Base-by-base conservation (phyloP, 2,113 vertebrate species). In the Laterallus jamaicensis region DNA sequence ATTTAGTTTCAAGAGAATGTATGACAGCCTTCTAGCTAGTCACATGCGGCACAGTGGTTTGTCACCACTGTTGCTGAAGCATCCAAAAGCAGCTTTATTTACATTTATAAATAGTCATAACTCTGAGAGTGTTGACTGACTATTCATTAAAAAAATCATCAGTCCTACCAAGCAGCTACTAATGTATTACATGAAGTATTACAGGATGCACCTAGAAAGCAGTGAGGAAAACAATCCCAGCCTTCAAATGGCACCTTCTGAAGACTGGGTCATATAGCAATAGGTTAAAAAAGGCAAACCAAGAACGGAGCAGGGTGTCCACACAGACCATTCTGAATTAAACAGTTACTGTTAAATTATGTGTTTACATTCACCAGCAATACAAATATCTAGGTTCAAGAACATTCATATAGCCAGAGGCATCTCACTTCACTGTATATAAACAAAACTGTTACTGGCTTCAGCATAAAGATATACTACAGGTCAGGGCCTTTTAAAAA, bases 1-100 rank as follows among this genome's bases (percentile, higher is more conserved):
- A 73, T 18, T 47, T 47, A 58, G 28, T 47, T 85, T 73, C 78
- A 69, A 37, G 12, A 52, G 39, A 56, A 55, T 3, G 24, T 79
- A 84, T 69, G 66, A 29, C 39, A 60, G 62, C 37, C 60, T 68
- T 68, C 35, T 6, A 82, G 81, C 62, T 35, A 56, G 21, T 62
- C 82, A 92, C 56, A 86, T 58, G 66, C 2, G 2, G 62, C 81
- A 60, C 40, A 54, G 67, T 50, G n/a, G 40, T 82, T 89, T 91
- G 87, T 87, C 67, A 87, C 2, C 58, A 50, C 70, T 37, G 18
- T 11, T 59, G 31, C 37, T 79, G 62, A 66, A 91, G 80, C 62
- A 73, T 24, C 56, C 74, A 35, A 76, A 82, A 85, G 39, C 54
- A 91, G 40, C 74, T 95, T 87, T 78, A 82, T 92, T 84, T 68